Evolutionary conservation across 2,888 invertebrate species (phyloP).

Genomic region (Xanthostigma xanthostigma): DNA sequence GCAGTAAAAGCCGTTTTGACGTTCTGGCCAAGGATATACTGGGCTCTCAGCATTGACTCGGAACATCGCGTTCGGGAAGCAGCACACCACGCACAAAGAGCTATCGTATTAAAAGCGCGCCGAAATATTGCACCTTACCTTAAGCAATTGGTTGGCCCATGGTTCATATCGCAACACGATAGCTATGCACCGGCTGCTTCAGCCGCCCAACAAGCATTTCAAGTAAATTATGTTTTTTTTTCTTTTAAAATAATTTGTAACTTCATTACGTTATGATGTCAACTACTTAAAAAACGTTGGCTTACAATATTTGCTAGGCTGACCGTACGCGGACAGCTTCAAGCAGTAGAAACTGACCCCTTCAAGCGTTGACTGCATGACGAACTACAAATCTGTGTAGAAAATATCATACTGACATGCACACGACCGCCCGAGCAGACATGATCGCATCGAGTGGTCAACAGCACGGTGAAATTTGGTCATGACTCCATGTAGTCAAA

Average conservation of each 20-base stretch:
- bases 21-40: conserved; percentile 73
- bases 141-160: conserved; percentile 61
- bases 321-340: too few species aligned
- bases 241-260: background rate
- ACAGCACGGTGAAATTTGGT: too few species aligned
- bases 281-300: too few species aligned
- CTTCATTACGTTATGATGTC: too few species aligned
- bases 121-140: conserved; percentile 66
- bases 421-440: too few species aligned
- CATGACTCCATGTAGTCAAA: too few species aligned
- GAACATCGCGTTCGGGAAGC: conserved; percentile 76
- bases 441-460: too few species aligned
- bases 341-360: too few species aligned
- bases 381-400: too few species aligned
- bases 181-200: conserved; percentile 71
- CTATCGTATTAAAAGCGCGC: conserved; percentile 49
- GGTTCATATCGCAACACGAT: conserved; percentile 78
- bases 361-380: too few species aligned
- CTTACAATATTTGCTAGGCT: too few species aligned
- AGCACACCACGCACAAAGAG: conserved; percentile 56
- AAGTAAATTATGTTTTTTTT: conserved; percentile 25
- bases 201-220: conserved; percentile 51
- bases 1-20: conserved; percentile 56
- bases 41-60: conserved; percentile 55
- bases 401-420: too few species aligned